A percentile compares a stretch with the other conserved stretches of the same genome.
Evolutionary conservation across 2,888 invertebrate genomes (phyloP).

Genomic region (Sinhomidia bicolor): DNA sequence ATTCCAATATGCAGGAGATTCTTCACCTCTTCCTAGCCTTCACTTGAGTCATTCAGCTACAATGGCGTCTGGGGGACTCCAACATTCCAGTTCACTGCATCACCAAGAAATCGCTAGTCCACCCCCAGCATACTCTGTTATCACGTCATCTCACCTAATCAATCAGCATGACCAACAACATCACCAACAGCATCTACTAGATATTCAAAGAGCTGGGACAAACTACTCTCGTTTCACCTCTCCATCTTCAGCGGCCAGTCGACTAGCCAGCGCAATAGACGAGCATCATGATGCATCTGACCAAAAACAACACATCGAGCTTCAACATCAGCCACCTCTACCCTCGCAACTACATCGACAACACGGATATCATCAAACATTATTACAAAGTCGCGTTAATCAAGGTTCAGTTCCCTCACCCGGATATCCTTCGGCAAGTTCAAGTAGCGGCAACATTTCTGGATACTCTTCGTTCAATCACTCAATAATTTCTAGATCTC

Average conservation of each 20-base stretch:
- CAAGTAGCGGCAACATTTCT: constrained; percentile 12
- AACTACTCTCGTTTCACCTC: neutral
- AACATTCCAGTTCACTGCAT: constrained; percentile 25
- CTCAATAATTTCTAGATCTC: constrained; percentile 69
- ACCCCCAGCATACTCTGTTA: constrained; percentile 47
- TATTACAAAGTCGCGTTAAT: constrained; percentile 52
- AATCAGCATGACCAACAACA: constrained; percentile 39
- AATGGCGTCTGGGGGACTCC: constrained; percentile 14
- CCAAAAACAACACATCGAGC: constrained; percentile 62
- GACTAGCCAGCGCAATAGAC: neutral
- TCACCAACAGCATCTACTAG: neutral
- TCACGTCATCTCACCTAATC: constrained; percentile 55
- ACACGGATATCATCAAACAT: constrained; percentile 61
- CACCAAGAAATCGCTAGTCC: neutral
- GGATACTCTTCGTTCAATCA: constrained; percentile 60
- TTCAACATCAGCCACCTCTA: constrained; percentile 51
- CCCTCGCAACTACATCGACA: constrained; percentile 46
- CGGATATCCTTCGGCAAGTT: constrained; percentile 12
- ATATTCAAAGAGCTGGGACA: constrained; percentile 14
- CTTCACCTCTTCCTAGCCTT: constrained; percentile 36
- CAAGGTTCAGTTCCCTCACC: constrained; percentile 53
- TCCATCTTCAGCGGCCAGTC: constrained; percentile 34
- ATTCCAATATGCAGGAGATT: constrained; percentile 55
- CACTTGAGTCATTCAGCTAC: constrained; percentile 24
- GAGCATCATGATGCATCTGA: constrained; percentile 35